Evolutionary conservation across 2,113 vertebrate species (phyloP).

Genomic region (Shinisaurus crocodilurus): DNA sequence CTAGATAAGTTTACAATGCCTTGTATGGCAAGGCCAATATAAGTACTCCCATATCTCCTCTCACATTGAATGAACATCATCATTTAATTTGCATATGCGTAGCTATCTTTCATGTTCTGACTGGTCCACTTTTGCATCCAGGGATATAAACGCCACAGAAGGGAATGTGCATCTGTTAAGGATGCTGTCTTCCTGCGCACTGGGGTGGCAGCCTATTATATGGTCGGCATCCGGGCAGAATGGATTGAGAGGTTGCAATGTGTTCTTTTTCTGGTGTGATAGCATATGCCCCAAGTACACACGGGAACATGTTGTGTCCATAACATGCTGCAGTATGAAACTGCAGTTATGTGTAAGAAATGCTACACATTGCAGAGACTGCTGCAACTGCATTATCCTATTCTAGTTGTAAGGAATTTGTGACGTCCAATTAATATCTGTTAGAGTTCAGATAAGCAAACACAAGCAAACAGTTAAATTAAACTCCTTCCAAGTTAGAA

Average conservation of each 20-base stretch:
- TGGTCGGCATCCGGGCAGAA: background rate
- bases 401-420: background rate
- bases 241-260: background rate
- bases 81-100: background rate
- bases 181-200: constrained; percentile 1
- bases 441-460: background rate
- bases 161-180: constrained; percentile 17
- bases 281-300: background rate
- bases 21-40: background rate
- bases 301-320: constrained; percentile 20
- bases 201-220: constrained; percentile 9
- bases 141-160: constrained; percentile 18
- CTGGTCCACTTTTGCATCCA: constrained; percentile 32
- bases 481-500: background rate
- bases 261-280: constrained; percentile 22
- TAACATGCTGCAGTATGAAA: background rate
- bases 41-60: background rate
- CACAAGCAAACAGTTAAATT: background rate
- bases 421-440: background rate
- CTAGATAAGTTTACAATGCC: background rate
- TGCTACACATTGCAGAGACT: background rate
- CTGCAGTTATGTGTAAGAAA: background rate
- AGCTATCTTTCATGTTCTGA: background rate
- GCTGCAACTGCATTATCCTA: background rate
- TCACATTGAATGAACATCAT: background rate